These are phyloP conservation scores for Nasonia longicornis DNA, from an alignment of 1,140 invertebrate species.

Conservation along the genomic window DNA sequence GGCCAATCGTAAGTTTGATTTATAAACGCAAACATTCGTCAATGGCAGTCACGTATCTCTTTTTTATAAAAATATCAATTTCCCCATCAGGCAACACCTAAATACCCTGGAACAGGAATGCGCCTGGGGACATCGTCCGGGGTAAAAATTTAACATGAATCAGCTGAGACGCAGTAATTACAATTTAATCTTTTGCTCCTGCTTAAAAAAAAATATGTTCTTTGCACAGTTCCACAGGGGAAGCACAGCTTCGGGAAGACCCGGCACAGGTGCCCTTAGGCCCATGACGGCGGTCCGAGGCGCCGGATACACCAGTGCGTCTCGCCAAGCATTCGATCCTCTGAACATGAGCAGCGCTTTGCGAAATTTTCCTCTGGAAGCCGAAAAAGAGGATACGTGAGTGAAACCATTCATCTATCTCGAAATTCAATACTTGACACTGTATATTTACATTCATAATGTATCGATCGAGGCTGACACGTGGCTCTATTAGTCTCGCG, in stretches of 20 bases:
- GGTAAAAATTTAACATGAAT: constrained; percentile 56
- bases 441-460: too few species aligned
- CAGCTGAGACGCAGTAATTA: not conserved
- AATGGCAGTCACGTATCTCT: too few species aligned
- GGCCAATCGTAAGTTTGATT: constrained; percentile 68
- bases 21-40: not conserved
- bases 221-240: constrained; percentile 60
- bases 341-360: constrained; percentile 75
- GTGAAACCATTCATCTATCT: constrained; percentile 35
- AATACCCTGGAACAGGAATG: constrained; percentile 66
- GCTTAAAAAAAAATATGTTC: not conserved
- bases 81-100: constrained; percentile 61
- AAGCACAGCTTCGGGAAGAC: constrained; percentile 54
- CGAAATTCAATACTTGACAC: too few species aligned
- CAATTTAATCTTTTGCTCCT: too few species aligned
- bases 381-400: constrained; percentile 82
- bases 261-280: constrained; percentile 68
- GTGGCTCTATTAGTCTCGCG: too few species aligned
- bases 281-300: constrained; percentile 97
- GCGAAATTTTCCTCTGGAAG: constrained; percentile 72
- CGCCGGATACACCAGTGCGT: constrained; percentile 90
- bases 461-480: too few species aligned
- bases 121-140: constrained; percentile 69
- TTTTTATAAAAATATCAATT: constrained; percentile 1
- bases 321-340: constrained; percentile 81